phyloP scores from a whole-genome alignment of 2,113 vertebrate species.

The Mirounga angustirostris region DNA sequence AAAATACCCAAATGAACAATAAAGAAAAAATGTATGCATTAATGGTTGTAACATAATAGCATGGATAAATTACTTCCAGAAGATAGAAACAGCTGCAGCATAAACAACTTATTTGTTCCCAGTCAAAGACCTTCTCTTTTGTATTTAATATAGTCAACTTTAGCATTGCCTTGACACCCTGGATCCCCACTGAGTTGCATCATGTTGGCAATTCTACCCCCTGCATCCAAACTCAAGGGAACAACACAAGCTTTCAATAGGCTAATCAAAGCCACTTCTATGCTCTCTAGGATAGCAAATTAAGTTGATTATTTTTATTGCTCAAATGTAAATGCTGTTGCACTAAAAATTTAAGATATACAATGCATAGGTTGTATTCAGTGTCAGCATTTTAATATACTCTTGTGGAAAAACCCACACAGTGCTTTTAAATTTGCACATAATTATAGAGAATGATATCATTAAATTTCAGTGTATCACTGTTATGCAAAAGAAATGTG shows the following conservation, averaged over 20 bases:
- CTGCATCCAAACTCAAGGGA: slow-evolving; percentile 66
- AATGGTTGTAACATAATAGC: not conserved
- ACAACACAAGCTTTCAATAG: slow-evolving; percentile 66
- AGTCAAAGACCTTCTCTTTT: slow-evolving; percentile 50
- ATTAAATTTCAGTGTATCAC: slow-evolving; percentile 48
- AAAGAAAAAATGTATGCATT: not conserved
- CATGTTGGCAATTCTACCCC: slow-evolving; percentile 72
- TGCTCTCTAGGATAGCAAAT: slow-evolving; percentile 78
- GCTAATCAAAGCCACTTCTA: slow-evolving; percentile 75
- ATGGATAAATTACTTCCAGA: slow-evolving; percentile 14
- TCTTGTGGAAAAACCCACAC: not conserved
- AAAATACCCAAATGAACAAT: not conserved
- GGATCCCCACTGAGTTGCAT: slow-evolving; percentile 60
- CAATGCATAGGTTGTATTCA: slow-evolving; percentile 43
- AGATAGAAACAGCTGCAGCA: not conserved
- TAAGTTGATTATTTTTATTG: slow-evolving; percentile 79
- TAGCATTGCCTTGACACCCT: slow-evolving; percentile 14
- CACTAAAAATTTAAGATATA: slow-evolving; percentile 67
- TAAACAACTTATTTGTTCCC: slow-evolving; percentile 10
- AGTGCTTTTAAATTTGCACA: slow-evolving; percentile 36
- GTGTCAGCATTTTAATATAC: slow-evolving; percentile 54
- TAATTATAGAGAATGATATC: slow-evolving; percentile 56
- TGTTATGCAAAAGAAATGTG: slow-evolving; percentile 29
- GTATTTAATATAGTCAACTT: slow-evolving; percentile 57
- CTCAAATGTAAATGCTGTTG: slow-evolving; percentile 76